Evolutionary conservation across 2,888 invertebrate genomes (phyloP).

Genomic region (Sphinx pinastri): DNA sequence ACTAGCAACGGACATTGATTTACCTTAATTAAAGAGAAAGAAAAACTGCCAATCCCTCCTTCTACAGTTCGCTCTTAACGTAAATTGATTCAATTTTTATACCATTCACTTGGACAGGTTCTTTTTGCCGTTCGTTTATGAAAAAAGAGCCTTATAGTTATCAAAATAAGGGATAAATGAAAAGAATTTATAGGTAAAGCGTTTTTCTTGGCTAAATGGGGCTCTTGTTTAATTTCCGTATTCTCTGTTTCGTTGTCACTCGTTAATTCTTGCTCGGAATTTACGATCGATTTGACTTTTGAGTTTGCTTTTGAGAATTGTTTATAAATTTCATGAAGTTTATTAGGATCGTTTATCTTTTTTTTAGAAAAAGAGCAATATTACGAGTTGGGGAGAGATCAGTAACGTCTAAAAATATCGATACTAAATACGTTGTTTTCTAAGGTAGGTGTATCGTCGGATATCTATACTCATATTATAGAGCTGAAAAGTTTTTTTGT

Average conservation of each 20-base stretch:
- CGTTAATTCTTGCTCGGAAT: constrained; percentile 19
- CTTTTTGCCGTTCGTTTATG: constrained; percentile 32
- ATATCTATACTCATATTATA: too few species aligned
- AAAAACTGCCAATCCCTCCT: constrained; percentile 56
- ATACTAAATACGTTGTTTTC: too few species aligned
- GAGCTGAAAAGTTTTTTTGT: too few species aligned
- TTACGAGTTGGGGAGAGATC: too few species aligned
- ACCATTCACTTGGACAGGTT: constrained; percentile 39
- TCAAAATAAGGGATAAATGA: constrained; percentile 30
- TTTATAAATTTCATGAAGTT: not conserved
- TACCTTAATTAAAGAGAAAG: constrained; percentile 57
- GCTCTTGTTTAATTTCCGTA: constrained; percentile 45
- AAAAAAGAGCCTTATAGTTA: constrained; percentile 30
- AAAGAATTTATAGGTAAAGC: constrained; percentile 19
- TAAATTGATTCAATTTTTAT: constrained; percentile 64
- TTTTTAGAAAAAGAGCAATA: too few species aligned
- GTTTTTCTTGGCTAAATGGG: constrained; percentile 40
- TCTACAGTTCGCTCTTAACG: constrained; percentile 58
- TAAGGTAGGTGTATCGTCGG: too few species aligned
- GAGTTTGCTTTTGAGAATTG: not conserved
- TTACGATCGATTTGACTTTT: not conserved
- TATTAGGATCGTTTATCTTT: not conserved
- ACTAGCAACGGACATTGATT: constrained; percentile 52
- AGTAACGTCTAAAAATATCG: too few species aligned
- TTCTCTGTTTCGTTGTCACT: constrained; percentile 33